A percentile compares a stretch with the other conserved stretches of the same genome.
These are phyloP conservation scores for Cossypha dichroa DNA, from an alignment of 2,797 vertebrate genomes.

Conservation along the genomic window DNA sequence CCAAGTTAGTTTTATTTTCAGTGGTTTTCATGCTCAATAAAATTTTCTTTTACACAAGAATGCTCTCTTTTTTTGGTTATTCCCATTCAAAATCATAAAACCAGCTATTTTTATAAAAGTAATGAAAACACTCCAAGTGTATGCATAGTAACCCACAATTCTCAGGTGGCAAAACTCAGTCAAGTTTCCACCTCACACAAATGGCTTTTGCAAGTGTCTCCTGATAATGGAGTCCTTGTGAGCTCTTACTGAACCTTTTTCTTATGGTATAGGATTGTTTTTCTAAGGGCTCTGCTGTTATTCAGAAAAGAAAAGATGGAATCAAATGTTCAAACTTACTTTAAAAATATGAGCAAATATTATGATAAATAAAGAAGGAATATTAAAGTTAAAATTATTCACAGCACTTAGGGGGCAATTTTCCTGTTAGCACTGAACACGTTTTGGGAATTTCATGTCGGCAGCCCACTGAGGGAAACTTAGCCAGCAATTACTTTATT, in stretches of 20 bases:
- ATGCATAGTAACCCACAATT: not conserved
- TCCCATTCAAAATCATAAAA: conserved; percentile 3
- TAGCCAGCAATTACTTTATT: conserved; percentile 15
- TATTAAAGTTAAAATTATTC: conserved; percentile 20
- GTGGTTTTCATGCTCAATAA: not conserved
- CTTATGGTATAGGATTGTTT: not conserved
- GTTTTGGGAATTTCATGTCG: not conserved
- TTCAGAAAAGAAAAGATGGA: not conserved
- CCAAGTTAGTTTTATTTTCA: not conserved
- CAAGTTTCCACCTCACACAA: not conserved
- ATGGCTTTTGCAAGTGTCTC: not conserved
- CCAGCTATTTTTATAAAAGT: not conserved
- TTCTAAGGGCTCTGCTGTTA: not conserved
- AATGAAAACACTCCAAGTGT: not conserved
- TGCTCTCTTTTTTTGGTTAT: not conserved
- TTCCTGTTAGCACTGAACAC: not conserved
- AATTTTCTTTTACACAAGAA: not conserved
- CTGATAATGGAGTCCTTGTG: conserved; percentile 7
- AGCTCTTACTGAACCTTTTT: not conserved
- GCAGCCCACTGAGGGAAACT: not conserved
- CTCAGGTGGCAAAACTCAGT: not conserved
- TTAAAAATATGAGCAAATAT: conserved; percentile 13
- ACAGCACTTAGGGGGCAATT: not conserved
- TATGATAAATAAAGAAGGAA: conserved; percentile 9
- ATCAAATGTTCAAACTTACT: not conserved